Conservation (phyloP, 1,140 invertebrate genomes). For the Hypsibius dujardini region DNA sequence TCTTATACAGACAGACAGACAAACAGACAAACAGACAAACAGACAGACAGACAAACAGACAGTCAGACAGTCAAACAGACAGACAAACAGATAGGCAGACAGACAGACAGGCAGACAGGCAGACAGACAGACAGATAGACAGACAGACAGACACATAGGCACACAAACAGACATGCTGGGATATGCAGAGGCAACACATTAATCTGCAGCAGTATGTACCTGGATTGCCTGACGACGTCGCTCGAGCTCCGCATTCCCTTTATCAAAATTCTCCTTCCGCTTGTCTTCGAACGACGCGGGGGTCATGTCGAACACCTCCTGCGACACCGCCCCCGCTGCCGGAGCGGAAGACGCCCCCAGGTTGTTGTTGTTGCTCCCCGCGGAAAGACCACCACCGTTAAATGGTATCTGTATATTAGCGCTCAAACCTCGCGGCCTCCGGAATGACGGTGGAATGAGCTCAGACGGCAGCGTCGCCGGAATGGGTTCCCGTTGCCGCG, state of each 20-base stretch:
- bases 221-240: slow-evolving; percentile 63
- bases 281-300: slow-evolving; percentile 84
- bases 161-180: no score
- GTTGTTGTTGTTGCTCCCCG: background rate
- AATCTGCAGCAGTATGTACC: no score
- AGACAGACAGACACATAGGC: no score
- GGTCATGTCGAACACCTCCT: slow-evolving; percentile 25
- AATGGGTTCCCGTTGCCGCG: slow-evolving; percentile 54
- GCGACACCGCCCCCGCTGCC: background rate
- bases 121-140: no score
- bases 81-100: no score
- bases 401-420: background rate
- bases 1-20: no score
- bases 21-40: no score
- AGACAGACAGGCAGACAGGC: no score
- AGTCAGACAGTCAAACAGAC: no score
- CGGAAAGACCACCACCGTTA: no score
- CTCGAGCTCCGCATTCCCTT: slow-evolving; percentile 91
- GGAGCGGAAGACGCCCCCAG: background rate
- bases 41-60: no score
- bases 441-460: slow-evolving; percentile 66
- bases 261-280: slow-evolving; percentile 88
- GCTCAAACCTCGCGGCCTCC: slow-evolving; percentile 29
- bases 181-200: no score
- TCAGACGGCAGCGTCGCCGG: slow-evolving; percentile 59